Evolutionary conservation across 2,888 invertebrate species (phyloP), one percentile per base, ranked within the genome.

Genomic region (Charanyca ferruginea): DNA sequence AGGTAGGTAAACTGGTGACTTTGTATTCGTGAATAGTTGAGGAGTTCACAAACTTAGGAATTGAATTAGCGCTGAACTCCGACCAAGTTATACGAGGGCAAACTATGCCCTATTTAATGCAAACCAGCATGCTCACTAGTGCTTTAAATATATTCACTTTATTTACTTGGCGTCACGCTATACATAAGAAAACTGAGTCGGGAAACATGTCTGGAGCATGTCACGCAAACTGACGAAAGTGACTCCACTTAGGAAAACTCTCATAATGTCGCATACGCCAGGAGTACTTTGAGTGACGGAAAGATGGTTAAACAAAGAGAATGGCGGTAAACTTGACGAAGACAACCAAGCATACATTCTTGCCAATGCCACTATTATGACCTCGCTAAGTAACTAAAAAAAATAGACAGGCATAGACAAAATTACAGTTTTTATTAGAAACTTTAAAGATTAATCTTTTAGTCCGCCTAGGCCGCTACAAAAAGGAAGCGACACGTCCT

Each of bases 11-110:
- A 38, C 38, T 71, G n/a, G n/a, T n/a, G n/a, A 64, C 8, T 61
- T 73, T 76, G 62, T 76, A 71, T 68, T 73, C 70, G 70, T 64
- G 9, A 70, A 61, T 73, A 75, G 61, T 73, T 62, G 65, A 54
- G 25, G 35, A 48, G 48, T 44, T 74, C 11, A 55, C 61, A 22
- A 25, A 58, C 8, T 48, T 63, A 54, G 49, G 42, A 64, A 72
- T 53, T 73, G 45, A 66, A 66, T 69, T 60, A 66, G 45, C 38
- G 35, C 35, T 41, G 58, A 45, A 49, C 32, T 49, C 32, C 28
- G 49, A 23, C 28, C 23, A 47, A 66, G 18, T 53, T 55, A 42
- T 61, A 9, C 57, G 38, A 48, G 38, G 65, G 51, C 13, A 38
- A 66, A 58, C 32, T 59, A 54, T 53, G 66, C 38, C 62, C 60